These are phyloP conservation scores for Lagodon rhomboides DNA, from an alignment of 2,797 vertebrate genomes.

Conservation along the genomic window DNA sequence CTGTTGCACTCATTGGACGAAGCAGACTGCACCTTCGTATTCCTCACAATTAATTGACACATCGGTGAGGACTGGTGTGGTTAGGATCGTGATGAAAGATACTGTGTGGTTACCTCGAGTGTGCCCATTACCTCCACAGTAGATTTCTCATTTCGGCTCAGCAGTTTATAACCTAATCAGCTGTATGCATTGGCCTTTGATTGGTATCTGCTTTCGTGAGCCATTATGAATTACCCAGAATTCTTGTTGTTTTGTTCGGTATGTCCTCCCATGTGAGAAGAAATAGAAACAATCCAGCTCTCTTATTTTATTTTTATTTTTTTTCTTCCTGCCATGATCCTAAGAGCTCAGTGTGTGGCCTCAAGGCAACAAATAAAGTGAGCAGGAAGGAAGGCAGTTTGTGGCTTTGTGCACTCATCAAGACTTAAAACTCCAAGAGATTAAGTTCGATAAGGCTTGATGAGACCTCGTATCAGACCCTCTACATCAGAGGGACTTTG, in stretches of 20 bases:
- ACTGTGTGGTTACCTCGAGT: constrained; percentile 34
- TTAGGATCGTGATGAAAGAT: constrained; percentile 59
- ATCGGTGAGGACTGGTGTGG: constrained; percentile 57
- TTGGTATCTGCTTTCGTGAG: constrained; percentile 42
- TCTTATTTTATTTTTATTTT: not conserved
- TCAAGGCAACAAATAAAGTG: constrained; percentile 36
- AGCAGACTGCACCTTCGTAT: constrained; percentile 50
- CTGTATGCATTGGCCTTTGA: constrained; percentile 46
- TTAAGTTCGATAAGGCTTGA: constrained; percentile 36
- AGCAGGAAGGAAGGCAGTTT: constrained; percentile 19
- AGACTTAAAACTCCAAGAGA: constrained; percentile 16
- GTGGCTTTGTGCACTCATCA: constrained; percentile 28
- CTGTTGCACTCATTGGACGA: constrained; percentile 25
- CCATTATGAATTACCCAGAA: constrained; percentile 10
- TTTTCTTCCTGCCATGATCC: not conserved
- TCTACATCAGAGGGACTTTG: constrained; percentile 32
- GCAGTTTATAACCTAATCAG: constrained; percentile 36
- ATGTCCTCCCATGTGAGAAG: constrained; percentile 15
- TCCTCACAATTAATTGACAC: constrained; percentile 65
- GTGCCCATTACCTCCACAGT: constrained; percentile 50
- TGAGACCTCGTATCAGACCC: constrained; percentile 24
- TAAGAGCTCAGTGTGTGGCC: constrained; percentile 18
- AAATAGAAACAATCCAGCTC: constrained; percentile 3
- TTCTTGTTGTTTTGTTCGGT: constrained; percentile 30
- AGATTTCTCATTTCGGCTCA: constrained; percentile 43